A percentile compares a stretch with the other conserved stretches of the same genome.
phyloP scores from a whole-genome alignment of 2,888 invertebrate species.

The Drosophila sordidula region DNA sequence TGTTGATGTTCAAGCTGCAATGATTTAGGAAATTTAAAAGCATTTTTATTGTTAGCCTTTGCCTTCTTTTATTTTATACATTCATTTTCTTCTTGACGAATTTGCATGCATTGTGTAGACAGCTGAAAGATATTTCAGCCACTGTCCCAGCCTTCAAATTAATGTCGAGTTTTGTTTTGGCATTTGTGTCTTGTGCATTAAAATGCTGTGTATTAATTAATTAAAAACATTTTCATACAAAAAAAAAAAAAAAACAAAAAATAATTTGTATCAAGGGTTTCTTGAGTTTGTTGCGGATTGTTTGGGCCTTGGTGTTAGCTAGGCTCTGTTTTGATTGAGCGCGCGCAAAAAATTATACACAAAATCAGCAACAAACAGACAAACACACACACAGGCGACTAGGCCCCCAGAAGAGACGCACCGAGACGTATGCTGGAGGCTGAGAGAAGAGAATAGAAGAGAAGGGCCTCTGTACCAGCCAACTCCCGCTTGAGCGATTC shows the following conservation, averaged over 20 bases:
- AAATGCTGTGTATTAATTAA: neutral
- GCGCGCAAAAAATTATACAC: constrained; percentile 80
- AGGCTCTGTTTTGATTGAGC: constrained; percentile 75
- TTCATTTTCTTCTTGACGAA: constrained; percentile 13
- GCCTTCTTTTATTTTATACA: neutral
- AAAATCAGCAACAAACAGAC: constrained; percentile 60
- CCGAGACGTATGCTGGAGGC: constrained; percentile 54
- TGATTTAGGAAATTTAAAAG: constrained; percentile 49
- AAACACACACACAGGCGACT: constrained; percentile 39
- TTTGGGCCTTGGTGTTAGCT: constrained; percentile 27
- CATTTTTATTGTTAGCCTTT: constrained; percentile 13
- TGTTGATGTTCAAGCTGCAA: constrained; percentile 50
- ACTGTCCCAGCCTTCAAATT: constrained; percentile 5
- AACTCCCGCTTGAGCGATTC: constrained; percentile 68
- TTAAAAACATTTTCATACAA: constrained; percentile 3
- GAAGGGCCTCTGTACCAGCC: constrained; percentile 41
- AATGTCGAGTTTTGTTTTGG: constrained; percentile 9
- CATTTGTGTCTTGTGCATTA: constrained; percentile 1
- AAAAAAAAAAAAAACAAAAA: constrained; percentile 10
- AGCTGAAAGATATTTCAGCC: constrained; percentile 15
- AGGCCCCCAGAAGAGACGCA: constrained; percentile 69
- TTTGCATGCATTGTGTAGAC: constrained; percentile 35
- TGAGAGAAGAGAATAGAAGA: constrained; percentile 21
- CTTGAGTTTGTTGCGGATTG: constrained; percentile 3
- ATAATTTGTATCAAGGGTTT: constrained; percentile 4